Evolutionary conservation across 92 coral and sea anemone species (phyloP).

Genomic region (Zoanthus gigantus): DNA sequence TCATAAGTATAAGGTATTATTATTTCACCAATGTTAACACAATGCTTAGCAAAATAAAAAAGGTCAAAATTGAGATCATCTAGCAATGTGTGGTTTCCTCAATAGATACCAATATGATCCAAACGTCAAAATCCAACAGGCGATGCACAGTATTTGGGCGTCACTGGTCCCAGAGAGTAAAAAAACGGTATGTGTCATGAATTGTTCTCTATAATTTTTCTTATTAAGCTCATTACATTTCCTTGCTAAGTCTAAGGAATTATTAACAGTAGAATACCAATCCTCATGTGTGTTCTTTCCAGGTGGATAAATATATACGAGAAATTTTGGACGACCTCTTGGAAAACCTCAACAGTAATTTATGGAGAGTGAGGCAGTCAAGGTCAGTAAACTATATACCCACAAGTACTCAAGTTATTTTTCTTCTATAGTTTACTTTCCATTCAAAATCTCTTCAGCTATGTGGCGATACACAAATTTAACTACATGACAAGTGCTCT

Average conservation of each 20-base stretch:
- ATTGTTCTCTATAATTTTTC: neutral
- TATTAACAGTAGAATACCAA: neutral
- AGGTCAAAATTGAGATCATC: neutral
- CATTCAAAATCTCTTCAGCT: too few species aligned
- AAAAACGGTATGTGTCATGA: constrained; percentile 70
- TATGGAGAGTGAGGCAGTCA: constrained; percentile 97
- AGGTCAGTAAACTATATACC: constrained; percentile 53
- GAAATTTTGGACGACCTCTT: constrained; percentile 90
- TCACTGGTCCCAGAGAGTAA: constrained; percentile 92
- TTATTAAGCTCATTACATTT: neutral
- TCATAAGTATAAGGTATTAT: too few species aligned
- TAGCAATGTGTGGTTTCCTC: neutral
- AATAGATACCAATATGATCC: constrained; percentile 97
- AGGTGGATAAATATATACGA: constrained; percentile 92
- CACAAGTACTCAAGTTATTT: neutral
- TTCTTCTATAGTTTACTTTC: too few species aligned
- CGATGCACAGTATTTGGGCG: constrained; percentile 98
- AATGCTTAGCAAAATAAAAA: too few species aligned
- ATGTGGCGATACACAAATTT: too few species aligned
- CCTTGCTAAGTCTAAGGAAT: neutral
- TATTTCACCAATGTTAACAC: too few species aligned
- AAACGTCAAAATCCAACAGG: constrained; percentile 89
- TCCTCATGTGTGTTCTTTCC: neutral
- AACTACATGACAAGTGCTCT: too few species aligned
- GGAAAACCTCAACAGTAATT: constrained; percentile 79